Base-by-base conservation (phyloP, 1,140 invertebrate genomes). In the Batillaria attramentaria region DNA sequence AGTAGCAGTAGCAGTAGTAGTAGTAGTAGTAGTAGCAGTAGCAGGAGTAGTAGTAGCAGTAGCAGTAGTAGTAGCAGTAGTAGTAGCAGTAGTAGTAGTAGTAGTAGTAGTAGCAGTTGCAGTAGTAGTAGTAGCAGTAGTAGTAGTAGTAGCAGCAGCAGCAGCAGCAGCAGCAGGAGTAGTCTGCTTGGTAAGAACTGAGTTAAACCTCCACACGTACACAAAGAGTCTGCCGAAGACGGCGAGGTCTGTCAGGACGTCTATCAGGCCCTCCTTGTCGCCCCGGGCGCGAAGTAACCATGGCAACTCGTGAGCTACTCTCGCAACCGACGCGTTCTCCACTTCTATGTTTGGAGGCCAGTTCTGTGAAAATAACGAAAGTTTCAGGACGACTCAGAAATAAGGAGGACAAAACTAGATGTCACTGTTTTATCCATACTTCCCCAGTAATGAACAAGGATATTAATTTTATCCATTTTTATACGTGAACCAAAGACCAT, bases 241-340 rank as follows among this genome's bases (percentile, higher is more conserved):
- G 0, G 57, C 33, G 2, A 79, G 24, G 33, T 79, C 78, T 24
- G 46, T 39, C 13, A 83, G 74, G 46, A 73, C 60, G 39, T 76
- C 50, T 20, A 65, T 69, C 28, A 81, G 68, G 28, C 42, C 46
- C 3, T 79, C 24, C 66, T 65, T 81, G 73, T 79, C 80, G 3
- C 66, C 73, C 39, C 72, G 54, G 1, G 46, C 6, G 18, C 57
- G 35, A 20, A 76, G 35, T 33, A 81, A 50, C 80, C 73, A 75
- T 31, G 80, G 77, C 39, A 81, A 57, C 42, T 81, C 80, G 10
- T 76, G 42, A 2, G 80, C 66, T 8, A 78, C 77, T 42, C 80
- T 41, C 33, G 41, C 69, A 62, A 79, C n/a, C 28, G 66, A 35
- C 5, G 72, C 60, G 66, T 75, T 73, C 3, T 74, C 72, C 50